Conservation (phyloP, 2,797 vertebrate species). For the Lepilemur ruficaudatus region DNA sequence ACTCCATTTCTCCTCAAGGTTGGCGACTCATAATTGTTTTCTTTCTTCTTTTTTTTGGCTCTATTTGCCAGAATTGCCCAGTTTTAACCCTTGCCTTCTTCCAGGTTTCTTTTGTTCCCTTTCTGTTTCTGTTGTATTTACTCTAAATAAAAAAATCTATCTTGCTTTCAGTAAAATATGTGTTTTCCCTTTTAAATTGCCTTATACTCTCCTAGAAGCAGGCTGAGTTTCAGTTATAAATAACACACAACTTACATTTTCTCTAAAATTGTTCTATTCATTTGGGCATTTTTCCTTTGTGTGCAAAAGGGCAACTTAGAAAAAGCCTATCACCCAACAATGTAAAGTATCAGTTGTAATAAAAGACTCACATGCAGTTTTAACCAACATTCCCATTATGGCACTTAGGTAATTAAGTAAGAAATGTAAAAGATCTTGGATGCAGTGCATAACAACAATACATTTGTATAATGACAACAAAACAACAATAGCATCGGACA, state of each 20-base stretch:
- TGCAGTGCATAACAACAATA: neutral
- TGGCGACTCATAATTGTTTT: neutral
- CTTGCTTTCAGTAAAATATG: neutral
- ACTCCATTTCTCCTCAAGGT: neutral
- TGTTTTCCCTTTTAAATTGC: neutral
- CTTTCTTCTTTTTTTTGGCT: neutral
- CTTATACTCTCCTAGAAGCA: neutral
- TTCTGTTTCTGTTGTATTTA: neutral
- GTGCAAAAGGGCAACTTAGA: neutral
- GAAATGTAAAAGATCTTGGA: neutral
- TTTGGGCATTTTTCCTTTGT: neutral
- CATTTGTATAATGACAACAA: neutral
- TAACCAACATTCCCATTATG: neutral
- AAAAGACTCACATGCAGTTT: neutral
- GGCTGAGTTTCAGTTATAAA: neutral
- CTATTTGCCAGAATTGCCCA: neutral
- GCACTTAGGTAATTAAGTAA: neutral
- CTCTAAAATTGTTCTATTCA: neutral
- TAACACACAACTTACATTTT: neutral
- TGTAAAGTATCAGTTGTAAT: neutral
- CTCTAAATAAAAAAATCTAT: neutral
- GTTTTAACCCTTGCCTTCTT: constrained; percentile 27
- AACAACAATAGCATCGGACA: neutral
- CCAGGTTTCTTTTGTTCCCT: neutral
- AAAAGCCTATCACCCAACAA: neutral